Percentiles rank a stretch among this genome's conserved stretches.
Conservation (phyloP, 2,797 vertebrate genomes). For the Enteromius treurensis region DNA sequence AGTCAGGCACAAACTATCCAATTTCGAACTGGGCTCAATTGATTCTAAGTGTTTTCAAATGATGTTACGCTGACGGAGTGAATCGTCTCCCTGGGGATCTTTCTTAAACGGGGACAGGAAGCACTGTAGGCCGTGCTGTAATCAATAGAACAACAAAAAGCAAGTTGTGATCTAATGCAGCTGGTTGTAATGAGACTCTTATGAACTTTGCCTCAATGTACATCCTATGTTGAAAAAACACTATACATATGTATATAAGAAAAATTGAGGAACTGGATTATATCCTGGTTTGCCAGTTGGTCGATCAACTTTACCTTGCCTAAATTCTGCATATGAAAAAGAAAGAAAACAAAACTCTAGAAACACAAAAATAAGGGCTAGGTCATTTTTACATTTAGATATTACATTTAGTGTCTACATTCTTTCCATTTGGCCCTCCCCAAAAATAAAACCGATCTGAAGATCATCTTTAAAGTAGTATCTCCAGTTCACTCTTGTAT, state of each 20-base stretch:
- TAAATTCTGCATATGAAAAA: constrained; percentile 37
- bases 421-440: constrained; percentile 23
- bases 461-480: constrained; percentile 33
- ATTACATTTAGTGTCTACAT: constrained; percentile 32
- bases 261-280: constrained; percentile 61
- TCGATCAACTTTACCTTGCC: constrained; percentile 45
- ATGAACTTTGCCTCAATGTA: constrained; percentile 19
- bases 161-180: constrained; percentile 35
- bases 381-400: constrained; percentile 43
- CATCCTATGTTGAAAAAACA: constrained; percentile 37
- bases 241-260: constrained; percentile 38
- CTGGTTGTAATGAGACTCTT: constrained; percentile 19
- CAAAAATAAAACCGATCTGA: constrained; percentile 27
- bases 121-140: constrained; percentile 19
- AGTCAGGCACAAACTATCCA: constrained; percentile 46
- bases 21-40: constrained; percentile 57
- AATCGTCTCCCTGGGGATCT: constrained; percentile 54
- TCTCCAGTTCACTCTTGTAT: not conserved
- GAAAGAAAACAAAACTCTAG: constrained; percentile 21
- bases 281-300: constrained; percentile 58
- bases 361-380: constrained; percentile 46
- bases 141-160: constrained; percentile 41
- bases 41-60: constrained; percentile 54
- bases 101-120: constrained; percentile 35
- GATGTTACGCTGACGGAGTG: constrained; percentile 52